Evolutionary conservation across 2,888 invertebrate genomes (phyloP).

Genomic region (Lymantria dispar): DNA sequence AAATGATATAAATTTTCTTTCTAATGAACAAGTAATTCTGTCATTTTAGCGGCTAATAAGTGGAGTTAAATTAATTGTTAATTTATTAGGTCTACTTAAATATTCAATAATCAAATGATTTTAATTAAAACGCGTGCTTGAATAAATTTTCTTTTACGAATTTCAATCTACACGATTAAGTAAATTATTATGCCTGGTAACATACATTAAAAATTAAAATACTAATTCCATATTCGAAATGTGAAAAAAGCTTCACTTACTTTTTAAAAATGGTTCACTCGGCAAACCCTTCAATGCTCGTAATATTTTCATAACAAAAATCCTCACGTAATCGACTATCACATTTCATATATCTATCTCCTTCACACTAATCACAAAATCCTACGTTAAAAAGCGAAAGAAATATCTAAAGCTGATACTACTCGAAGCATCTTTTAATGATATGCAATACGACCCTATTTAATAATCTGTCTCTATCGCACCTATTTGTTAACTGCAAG

Average conservation of each 20-base stretch:
- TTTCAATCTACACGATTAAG: no score
- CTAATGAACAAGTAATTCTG: no score
- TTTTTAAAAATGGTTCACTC: constrained; percentile 29
- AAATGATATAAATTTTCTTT: no score
- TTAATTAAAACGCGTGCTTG: no score
- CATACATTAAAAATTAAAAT: background rate
- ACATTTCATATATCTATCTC: constrained; percentile 44
- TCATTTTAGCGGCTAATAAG: no score
- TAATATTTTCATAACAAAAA: constrained; percentile 49
- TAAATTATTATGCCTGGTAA: no score
- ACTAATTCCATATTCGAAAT: background rate
- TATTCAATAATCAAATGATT: no score
- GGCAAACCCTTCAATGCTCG: constrained; percentile 27
- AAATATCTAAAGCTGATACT: constrained; percentile 15
- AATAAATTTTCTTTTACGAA: no score
- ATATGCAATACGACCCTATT: constrained; percentile 66
- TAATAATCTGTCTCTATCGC: constrained; percentile 37
- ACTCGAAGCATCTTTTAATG: constrained; percentile 51
- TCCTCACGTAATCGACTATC: constrained; percentile 36
- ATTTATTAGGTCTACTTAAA: no score
- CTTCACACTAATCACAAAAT: constrained; percentile 18
- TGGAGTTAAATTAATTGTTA: no score
- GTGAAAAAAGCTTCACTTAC: background rate
- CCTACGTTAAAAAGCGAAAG: constrained; percentile 42
- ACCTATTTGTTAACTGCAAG: constrained; percentile 2